Evolutionary conservation across 2,113 vertebrate species (phyloP).

Genomic region (Cervus canadensis): DNA sequence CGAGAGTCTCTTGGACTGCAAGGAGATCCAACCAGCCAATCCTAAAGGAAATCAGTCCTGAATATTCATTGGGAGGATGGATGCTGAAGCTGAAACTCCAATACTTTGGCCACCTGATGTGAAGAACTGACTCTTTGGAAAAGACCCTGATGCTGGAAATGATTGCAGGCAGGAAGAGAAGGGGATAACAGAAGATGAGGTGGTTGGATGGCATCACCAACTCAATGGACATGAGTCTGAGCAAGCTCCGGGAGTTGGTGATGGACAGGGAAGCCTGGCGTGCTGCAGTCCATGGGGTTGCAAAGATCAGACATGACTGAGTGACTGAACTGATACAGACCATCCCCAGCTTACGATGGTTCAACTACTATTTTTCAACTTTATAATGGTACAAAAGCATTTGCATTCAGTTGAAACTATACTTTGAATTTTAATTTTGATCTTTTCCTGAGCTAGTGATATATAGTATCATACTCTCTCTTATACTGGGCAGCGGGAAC

Average conservation of each 20-base stretch:
- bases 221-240: not conserved
- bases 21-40: not conserved
- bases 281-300: not conserved
- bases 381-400: not conserved
- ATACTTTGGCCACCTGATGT: not conserved
- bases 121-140: not conserved
- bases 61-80: not conserved
- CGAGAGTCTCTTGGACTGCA: not conserved
- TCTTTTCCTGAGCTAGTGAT: not conserved
- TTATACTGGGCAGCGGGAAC: not conserved
- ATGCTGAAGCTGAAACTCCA: not conserved
- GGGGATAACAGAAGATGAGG: not conserved
- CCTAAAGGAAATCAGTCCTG: not conserved
- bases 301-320: not conserved
- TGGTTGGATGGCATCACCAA: not conserved
- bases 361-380: not conserved
- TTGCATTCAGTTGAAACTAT: not conserved
- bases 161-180: not conserved
- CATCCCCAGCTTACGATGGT: not conserved
- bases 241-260: not conserved
- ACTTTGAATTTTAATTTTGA: not conserved
- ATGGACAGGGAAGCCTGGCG: not conserved
- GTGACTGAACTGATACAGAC: not conserved
- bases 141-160: not conserved
- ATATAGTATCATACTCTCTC: not conserved